Base-by-base conservation (phyloP, 2,113 vertebrate genomes). In the Circaetus gallicus region DNA sequence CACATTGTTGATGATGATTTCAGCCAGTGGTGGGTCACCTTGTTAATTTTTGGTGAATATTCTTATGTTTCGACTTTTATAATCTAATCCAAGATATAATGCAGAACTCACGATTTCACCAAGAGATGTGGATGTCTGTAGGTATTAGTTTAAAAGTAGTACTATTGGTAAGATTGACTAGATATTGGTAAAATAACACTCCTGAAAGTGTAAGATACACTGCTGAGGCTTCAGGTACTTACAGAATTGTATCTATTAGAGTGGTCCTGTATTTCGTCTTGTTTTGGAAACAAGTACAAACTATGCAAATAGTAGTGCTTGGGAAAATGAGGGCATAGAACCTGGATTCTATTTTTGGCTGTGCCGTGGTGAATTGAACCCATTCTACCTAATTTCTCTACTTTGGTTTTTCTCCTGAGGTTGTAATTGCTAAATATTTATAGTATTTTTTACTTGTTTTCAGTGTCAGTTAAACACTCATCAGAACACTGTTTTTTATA, bases 1-100 rank as follows among this genome's bases (percentile, higher is more conserved):
- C 90, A 95, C 93, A 0, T 31, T 98, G 31, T 29, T 98, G 82
- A 89, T 98, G 96, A 94, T 98, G 65, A 47, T 98, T 76, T 95
- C 97, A 34, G 87, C 93, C 65, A 97, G 93, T 38, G 98, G 98
- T 98, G 86, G 16, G 97, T 93, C 36, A 56, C 70, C 31, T 83
- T 59, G 42, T 11, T 79, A 11, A 10, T 87, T 89, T 58, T 20
- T 4, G 43, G 34, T 79, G 20, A 42, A 67, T 59, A 42, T 50
- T 34, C 10, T 28, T 63, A 20, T 15, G 4, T 76, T 87, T 69
- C 38, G 34, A 7, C 16, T 65, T 89, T 22, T 49, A 6, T 80
- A 43, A 63, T 49, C 18, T 43, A 61, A 76, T 74, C 10, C 36
- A 53, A 81, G 24, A 9, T 36, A 8, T 2, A 59, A 8, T 14